Evolutionary conservation across 2,888 invertebrate genomes (phyloP).

Genomic region (Copidosoma aretas): DNA sequence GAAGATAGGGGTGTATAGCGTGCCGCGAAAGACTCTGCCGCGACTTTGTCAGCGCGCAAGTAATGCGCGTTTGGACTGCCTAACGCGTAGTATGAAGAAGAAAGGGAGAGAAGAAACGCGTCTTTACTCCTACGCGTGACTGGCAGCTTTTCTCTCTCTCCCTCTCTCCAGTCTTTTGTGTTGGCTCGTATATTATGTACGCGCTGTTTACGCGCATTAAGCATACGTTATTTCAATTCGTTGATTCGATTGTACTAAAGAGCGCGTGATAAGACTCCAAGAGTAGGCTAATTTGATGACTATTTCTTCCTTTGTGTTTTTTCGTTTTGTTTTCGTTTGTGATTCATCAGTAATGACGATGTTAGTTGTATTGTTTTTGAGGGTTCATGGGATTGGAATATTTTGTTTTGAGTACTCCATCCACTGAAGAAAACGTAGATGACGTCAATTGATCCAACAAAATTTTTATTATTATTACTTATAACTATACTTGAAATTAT

Average conservation of each 20-base stretch:
- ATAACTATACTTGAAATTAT: too few species aligned
- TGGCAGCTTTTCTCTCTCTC: not conserved
- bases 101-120: slow-evolving; percentile 8
- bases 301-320: not conserved
- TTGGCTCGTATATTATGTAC: slow-evolving; percentile 2
- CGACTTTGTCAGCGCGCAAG: slow-evolving; percentile 37
- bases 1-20: not conserved
- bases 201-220: slow-evolving; percentile 9
- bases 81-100: not conserved
- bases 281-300: not conserved
- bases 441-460: too few species aligned
- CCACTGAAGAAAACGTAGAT: too few species aligned
- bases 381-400: too few species aligned
- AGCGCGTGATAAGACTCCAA: not conserved
- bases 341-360: not conserved
- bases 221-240: slow-evolving; percentile 14
- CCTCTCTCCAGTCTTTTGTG: slow-evolving; percentile 4
- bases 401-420: too few species aligned
- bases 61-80: not conserved
- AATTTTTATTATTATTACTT: too few species aligned
- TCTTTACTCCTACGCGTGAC: slow-evolving; percentile 31
- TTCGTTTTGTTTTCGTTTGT: not conserved
- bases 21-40: slow-evolving; percentile 27
- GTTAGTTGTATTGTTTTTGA: too few species aligned
- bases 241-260: slow-evolving; percentile 7